Base-by-base conservation (phyloP, 2,113 vertebrate genomes). In the Picathartes gymnocephalus region DNA sequence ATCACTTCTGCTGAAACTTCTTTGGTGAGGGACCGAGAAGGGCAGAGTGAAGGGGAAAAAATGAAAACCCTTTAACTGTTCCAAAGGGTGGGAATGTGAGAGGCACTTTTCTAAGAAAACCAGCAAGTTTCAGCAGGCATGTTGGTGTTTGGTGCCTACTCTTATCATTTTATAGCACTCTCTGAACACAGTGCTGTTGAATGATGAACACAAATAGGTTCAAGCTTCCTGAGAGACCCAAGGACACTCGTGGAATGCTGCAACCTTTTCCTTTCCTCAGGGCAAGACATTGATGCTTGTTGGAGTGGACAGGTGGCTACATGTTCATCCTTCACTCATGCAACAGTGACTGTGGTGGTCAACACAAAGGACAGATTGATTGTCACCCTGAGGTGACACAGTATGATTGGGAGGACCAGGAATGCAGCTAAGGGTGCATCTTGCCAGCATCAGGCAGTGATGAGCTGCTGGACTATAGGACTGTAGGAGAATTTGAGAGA, bases 281-380 rank as follows among this genome's bases (percentile, higher is more conserved):
- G 4, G 7, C 8, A 58, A 33, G 39, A 47, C 6, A 14, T 25
- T 69, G 24, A 14, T 89, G 1, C 11, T 71, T 53, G 15, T 47
- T 72, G 19, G 15, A 72, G 28, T 13, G 33, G 23, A 20, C 13
- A 23, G 8, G 7, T 42, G 16, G 7, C 16, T 84, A 24, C 21
- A 42, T 22, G 53, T 72, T 3, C 31, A 45, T 51, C 9, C 21
- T n/a, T 60, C 6, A 11, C 9, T 11, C 0, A 0, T n/a, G 23
- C 33, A 30, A 27, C 7, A 47, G 15, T 7, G 42, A 22, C n/a
- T 47, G 14, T 6, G 66, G 77, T 58, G 33, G 45, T 69, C 25
- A 76, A 17, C 4, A 11, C 7, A 17, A 45, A 54, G 28, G 16
- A 13, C 8, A 5, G 7, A 7, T 24, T 66, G 19, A 27, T 47